Percentiles rank a stretch among this genome's conserved stretches.
These are phyloP conservation scores for Caenorhabditis virilis DNA, from an alignment of 2,888 invertebrate species.

Conservation along the genomic window DNA sequence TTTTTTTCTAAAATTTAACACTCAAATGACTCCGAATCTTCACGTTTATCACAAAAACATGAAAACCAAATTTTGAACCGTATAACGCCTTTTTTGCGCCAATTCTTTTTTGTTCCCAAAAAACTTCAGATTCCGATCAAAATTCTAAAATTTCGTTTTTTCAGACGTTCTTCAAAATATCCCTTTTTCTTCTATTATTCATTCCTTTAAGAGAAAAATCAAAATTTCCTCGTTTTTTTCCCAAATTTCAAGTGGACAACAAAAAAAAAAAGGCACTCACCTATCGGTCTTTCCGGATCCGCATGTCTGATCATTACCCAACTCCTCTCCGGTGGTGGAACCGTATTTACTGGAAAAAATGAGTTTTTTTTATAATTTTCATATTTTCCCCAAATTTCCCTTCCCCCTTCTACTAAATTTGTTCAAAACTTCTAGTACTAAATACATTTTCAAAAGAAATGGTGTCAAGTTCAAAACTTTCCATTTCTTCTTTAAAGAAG, in stretches of 20 bases:
- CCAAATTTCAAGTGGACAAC: neutral
- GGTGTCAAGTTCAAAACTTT: slow-evolving; percentile 1
- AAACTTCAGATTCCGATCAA: no score
- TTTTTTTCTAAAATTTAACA: no score
- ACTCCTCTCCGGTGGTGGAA: slow-evolving; percentile 56
- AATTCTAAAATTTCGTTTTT: no score
- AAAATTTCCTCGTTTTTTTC: neutral
- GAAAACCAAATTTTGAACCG: no score
- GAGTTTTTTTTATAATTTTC: neutral
- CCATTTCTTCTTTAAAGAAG: no score
- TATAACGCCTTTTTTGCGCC: no score
- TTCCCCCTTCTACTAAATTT: neutral
- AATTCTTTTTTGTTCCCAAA: no score
- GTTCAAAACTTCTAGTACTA: neutral
- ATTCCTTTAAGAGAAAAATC: neutral
- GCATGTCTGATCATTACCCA: slow-evolving; percentile 60
- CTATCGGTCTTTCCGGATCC: slow-evolving; percentile 63
- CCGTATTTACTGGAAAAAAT: slow-evolving; percentile 55
- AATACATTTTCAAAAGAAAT: neutral
- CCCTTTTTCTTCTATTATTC: neutral
- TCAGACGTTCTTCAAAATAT: no score
- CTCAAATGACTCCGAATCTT: no score
- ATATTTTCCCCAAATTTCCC: neutral
- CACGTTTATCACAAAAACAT: no score
- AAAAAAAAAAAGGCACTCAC: slow-evolving; percentile 36